Base-by-base conservation (phyloP, 2,888 invertebrate genomes). In the Mellilla xanthometata region DNA sequence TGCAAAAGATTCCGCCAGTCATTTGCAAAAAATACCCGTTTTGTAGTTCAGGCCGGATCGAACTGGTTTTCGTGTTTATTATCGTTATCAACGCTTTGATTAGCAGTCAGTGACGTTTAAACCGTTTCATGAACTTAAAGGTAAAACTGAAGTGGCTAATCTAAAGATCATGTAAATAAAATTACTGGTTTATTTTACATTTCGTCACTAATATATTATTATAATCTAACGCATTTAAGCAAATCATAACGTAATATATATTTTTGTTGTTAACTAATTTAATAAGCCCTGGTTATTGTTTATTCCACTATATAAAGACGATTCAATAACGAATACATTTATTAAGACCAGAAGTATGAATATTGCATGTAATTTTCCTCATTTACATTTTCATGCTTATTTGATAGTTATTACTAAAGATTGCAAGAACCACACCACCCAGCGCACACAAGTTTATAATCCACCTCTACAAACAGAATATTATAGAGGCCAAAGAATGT, bases 401-500 rank as follows among this genome's bases (percentile, higher is more conserved):
- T 15, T 15, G n/a, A n/a, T 15, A 15, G 5, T 15, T 2, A 15
- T 2, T 15, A 5, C 23, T 23, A 7, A 51, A 42, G 31, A 32
- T 39, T 42, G 49, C 45, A 44, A 41, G 40, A 39, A 35, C 41
- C 32, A 13, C 22, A 38, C 32, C 39, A 33, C 32, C 36, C 13
- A 33, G 11, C 34, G 50, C 51, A 46, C 51, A 53, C 49, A 43
- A 33, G 29, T 40, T 31, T 26, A 48, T 56, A 57, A 58, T 40
- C 52, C 58, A 62, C 58, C 49, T 62, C 50, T 51, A 70, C 66
- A 60, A 39, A 62, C 72, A 72, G 74, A 76, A 65, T 71, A 69
- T 71, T 79, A 76, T 77, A 76, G 73, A 76, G 70, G 81, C 75
- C 71, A 72, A 80, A 78, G 87, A 85, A 87, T 87, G 81, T 67